Evolutionary conservation across 2,888 invertebrate species (phyloP), one percentile per base, ranked within the genome.

Genomic region (Arctia plantaginis): DNA sequence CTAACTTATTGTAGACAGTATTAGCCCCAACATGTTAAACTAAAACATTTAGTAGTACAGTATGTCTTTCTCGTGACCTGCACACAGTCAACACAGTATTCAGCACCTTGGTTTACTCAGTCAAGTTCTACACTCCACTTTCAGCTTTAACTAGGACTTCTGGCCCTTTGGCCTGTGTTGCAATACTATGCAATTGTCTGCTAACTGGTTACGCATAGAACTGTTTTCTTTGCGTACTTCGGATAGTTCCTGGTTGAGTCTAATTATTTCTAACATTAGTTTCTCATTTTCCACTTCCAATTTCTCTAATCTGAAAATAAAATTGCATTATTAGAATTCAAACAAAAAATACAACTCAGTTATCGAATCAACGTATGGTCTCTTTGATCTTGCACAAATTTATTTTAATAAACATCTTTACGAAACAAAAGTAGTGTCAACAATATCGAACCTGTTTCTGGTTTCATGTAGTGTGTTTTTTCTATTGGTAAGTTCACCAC

Each of bases 181-280:
- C 76, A 92, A 86, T 65, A 94, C 93, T 86, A 97, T 96, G 74
- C 97, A 97, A 86, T 97, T 97, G 82, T 97, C 97, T 35, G 97
- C 96, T 55, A 98, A 90, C 80, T 98, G 97, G 74, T 97, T 96
- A 82, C 94, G 86, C 87, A 98, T 96, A 65, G 97, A 96, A 68
- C 96, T 94, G 90, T 98, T 98, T 89, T 98, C 98, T 82, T 97
- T 97, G 88, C 98, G 97, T 66, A 98, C 93, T 83, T 97, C 97
- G 15, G 97, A 93, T 83, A 97, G 96, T 90, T 98, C 97, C 87
- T 97, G 97, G 87, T 97, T 97, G 75, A 98, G 93, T 80, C 97
- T 95, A 81, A 97, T 96, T 76, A 97, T 94, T 91, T 98, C 98
- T 88, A 97, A 95, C 10, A 96, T 95, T 18, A 98, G 93, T 85